Percentiles rank a stretch among this genome's conserved stretches.
Evolutionary conservation across 2,113 vertebrate species (phyloP).

Genomic region (Nyctibius bracteatus): DNA sequence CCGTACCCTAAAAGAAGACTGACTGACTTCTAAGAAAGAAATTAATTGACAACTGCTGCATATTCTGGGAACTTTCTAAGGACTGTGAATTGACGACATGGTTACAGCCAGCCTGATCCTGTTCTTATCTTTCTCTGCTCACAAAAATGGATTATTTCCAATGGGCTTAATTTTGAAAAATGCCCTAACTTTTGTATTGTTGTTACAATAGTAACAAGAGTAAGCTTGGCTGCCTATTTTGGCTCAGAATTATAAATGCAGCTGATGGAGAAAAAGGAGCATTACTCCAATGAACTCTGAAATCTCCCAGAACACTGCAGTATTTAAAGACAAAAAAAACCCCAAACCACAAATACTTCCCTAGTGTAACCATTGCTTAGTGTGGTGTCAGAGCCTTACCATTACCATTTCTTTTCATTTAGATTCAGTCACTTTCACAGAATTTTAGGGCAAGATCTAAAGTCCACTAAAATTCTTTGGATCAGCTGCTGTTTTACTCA

Average conservation of each 20-base stretch:
- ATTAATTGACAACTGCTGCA: not conserved
- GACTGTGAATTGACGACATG: not conserved
- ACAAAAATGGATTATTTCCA: not conserved
- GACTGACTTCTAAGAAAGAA: not conserved
- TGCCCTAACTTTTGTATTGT: not conserved
- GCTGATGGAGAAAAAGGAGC: not conserved
- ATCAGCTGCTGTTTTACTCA: not conserved
- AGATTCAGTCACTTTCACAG: not conserved
- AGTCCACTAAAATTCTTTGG: not conserved
- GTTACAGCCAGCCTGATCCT: not conserved
- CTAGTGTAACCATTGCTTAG: not conserved
- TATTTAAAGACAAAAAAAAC: not conserved
- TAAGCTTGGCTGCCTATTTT: conserved; percentile 5
- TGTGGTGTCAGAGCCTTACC: not conserved
- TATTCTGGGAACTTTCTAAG: not conserved
- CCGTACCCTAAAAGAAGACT: not conserved
- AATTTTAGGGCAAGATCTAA: not conserved
- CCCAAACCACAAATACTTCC: not conserved
- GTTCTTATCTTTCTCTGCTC: not conserved
- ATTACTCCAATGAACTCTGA: not conserved
- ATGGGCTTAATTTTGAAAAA: not conserved
- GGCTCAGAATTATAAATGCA: not conserved
- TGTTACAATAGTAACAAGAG: not conserved
- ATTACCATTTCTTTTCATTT: not conserved
- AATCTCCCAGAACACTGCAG: not conserved